Evolutionary conservation across 2,888 invertebrate species (phyloP), one percentile per base, ranked within the genome.

Genomic region (Ichneumon xanthorius): DNA sequence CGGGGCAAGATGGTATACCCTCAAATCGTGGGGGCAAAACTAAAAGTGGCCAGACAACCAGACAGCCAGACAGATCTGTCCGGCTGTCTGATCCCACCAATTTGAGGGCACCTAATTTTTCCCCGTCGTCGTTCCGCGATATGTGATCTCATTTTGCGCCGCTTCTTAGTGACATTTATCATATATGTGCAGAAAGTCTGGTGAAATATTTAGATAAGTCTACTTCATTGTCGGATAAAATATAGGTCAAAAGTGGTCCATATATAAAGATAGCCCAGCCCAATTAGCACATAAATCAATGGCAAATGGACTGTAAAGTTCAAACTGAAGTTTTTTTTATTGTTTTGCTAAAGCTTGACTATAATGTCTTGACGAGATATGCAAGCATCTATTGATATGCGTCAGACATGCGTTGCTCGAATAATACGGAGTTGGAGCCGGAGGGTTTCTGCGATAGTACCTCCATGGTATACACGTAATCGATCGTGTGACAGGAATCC

Each of bases 401-500:
- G 26, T 30, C 61, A 61, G 22, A 37, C 40, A 65, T 71, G 70
- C 19, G 50, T 30, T 63, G 70, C 53, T 30, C 30, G 53, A 45
- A 40, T 11, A n/a, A 48, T 7, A 19, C 30, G 30, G 48, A 37
- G 40, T 33, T 61, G 37, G 53, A 71, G 70, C 48, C 61, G 50
- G 70, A 70, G n/a, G 58, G 14, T 45, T 45, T 71, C 19, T n/a
- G 16, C 40, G 37, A 40, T 65, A 58, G 14, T 50, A 16, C 16
- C 50, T 22, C 61, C n/a, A 48, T 48, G 7, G 16, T 40, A 61
- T 70, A 65, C 71, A 55, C 53, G 71, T 40, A 65, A 76, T 71
- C 71, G 82, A 77, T 82, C 68, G 63, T 71, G 65, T 55, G 76
- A 71, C 65, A 55, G 65, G 82, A 50, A 82, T 82, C 61, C 63